These are phyloP conservation scores for Hyalella azteca DNA, from an alignment of 2,888 invertebrate species.

Conservation along the genomic window DNA sequence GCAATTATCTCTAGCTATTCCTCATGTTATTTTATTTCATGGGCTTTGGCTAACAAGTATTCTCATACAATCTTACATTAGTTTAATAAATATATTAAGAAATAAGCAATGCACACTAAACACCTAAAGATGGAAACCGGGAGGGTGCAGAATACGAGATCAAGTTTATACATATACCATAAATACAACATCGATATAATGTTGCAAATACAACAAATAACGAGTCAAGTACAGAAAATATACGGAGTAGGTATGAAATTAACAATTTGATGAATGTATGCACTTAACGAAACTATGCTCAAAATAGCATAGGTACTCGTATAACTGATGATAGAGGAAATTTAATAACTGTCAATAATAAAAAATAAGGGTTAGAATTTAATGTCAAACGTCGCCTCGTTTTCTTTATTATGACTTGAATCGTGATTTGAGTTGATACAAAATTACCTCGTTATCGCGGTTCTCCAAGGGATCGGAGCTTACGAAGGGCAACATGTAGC, in stretches of 20 bases:
- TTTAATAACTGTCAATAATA: not conserved
- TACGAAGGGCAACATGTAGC: slow-evolving; percentile 31
- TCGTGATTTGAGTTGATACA: too few relatives aligned
- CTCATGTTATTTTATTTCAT: not conserved
- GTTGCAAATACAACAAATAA: not conserved
- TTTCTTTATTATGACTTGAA: not conserved
- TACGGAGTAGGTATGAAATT: not conserved
- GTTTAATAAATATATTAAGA: not conserved
- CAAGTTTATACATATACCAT: not conserved
- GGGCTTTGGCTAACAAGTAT: not conserved
- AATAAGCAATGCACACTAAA: not conserved
- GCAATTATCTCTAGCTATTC: not conserved
- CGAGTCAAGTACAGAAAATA: not conserved
- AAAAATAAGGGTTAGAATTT: not conserved
- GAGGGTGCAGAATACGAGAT: not conserved
- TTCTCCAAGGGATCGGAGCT: slow-evolving; percentile 37
- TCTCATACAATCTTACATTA: not conserved
- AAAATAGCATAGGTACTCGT: not conserved
- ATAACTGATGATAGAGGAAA: not conserved
- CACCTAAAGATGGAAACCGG: not conserved
- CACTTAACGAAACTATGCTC: not conserved
- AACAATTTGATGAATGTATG: not conserved
- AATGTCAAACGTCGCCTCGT: too few relatives aligned
- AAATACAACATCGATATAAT: not conserved
- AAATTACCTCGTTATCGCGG: slow-evolving; percentile 39